Conservation (phyloP, 2,888 invertebrate genomes). For the Phengaris alcon region DNA sequence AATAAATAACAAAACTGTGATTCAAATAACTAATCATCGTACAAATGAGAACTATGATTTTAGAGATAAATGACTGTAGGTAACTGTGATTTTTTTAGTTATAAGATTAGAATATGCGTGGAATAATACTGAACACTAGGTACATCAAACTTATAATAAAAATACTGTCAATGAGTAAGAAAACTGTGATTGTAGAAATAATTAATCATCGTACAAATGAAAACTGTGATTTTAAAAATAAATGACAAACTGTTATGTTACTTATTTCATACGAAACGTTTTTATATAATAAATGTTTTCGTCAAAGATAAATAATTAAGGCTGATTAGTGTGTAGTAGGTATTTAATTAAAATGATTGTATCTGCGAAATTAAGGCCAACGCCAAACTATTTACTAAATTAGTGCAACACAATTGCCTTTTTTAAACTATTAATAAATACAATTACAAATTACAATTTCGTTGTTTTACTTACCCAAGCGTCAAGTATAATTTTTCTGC, state of each 20-base stretch:
- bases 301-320: constrained; percentile 38
- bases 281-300: constrained; percentile 36
- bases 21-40: too few species aligned
- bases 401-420: constrained; percentile 24
- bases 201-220: constrained; percentile 13
- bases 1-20: too few species aligned
- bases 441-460: constrained; percentile 36
- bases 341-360: constrained; percentile 31
- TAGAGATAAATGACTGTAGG: too few species aligned
- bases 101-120: too few species aligned
- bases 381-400: constrained; percentile 37
- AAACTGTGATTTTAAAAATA: constrained; percentile 13
- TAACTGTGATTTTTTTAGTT: too few species aligned
- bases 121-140: too few species aligned
- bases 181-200: not conserved
- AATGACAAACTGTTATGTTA: constrained; percentile 11
- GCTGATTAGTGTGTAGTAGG: constrained; percentile 35
- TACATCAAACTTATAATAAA: too few species aligned
- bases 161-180: too few species aligned
- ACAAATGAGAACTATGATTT: too few species aligned
- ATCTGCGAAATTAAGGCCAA: constrained; percentile 24
- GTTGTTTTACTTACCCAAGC: constrained; percentile 34
- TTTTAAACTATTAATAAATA: constrained; percentile 37
- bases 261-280: constrained; percentile 32
- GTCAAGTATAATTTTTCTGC: constrained; percentile 31